These are phyloP conservation scores for Parnassius glacialis DNA, from an alignment of 2,888 invertebrate genomes.

Conservation along the genomic window DNA sequence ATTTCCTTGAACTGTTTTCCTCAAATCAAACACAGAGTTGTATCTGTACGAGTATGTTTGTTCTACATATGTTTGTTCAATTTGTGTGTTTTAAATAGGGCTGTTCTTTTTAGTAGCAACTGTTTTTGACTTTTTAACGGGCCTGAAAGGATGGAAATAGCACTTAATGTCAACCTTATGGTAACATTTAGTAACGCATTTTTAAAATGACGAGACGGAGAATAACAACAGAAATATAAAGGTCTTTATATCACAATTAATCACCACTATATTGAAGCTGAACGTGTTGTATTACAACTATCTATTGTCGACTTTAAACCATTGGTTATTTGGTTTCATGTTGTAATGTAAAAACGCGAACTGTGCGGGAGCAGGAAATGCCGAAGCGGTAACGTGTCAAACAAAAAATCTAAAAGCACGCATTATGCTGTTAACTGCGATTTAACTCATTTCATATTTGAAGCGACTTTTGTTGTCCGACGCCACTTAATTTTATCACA, in stretches of 20 bases:
- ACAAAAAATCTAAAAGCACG: conserved; percentile 74
- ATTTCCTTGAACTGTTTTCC: conserved; percentile 54
- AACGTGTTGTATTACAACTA: conserved; percentile 29
- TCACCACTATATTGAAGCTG: conserved; percentile 62
- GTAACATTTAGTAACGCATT: conserved; percentile 53
- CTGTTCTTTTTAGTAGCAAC: conserved; percentile 15
- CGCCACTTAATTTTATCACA: conserved; percentile 67
- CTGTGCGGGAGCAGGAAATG: conserved; percentile 73
- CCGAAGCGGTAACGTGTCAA: conserved; percentile 65
- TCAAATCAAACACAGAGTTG: conserved; percentile 8
- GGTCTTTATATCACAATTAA: conserved; percentile 76
- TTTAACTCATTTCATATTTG: conserved; percentile 78
- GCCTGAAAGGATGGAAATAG: conserved; percentile 36
- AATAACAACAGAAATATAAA: conserved; percentile 73
- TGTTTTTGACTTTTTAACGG: conserved; percentile 28
- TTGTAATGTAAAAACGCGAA: conserved; percentile 27
- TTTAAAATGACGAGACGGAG: conserved; percentile 60
- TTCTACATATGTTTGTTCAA: background rate
- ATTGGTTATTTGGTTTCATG: conserved; percentile 40
- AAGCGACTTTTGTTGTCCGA: conserved; percentile 63
- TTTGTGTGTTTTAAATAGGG: background rate
- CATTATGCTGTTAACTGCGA: conserved; percentile 75
- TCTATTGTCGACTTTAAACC: conserved; percentile 27
- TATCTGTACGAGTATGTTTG: too few species aligned
- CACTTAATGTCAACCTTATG: conserved; percentile 46